These are phyloP conservation scores for Oreochromis tanganicae DNA, from an alignment of 2,113 vertebrate genomes.

Conservation along the genomic window DNA sequence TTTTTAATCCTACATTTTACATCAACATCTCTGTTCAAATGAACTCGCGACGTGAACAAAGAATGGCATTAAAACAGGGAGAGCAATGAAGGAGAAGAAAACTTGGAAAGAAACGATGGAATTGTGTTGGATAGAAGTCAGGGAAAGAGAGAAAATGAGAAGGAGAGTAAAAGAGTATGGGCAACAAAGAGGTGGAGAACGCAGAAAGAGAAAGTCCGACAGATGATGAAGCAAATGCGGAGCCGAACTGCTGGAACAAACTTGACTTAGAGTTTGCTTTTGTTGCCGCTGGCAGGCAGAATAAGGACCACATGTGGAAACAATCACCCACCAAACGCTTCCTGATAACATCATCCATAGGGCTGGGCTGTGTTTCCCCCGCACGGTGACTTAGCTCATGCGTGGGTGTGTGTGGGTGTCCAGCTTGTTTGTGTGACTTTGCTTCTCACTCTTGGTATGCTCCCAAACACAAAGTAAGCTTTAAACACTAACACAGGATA, in stretches of 20 bases:
- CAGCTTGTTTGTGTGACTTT: constrained; percentile 17
- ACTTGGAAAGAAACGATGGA: not conserved
- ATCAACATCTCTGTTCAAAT: constrained; percentile 2
- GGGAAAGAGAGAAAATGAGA: not conserved
- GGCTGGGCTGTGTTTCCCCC: constrained; percentile 49
- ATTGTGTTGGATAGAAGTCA: not conserved
- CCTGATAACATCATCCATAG: constrained; percentile 72
- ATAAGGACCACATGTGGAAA: constrained; percentile 71
- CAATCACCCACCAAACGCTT: constrained; percentile 64
- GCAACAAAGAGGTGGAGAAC: not conserved
- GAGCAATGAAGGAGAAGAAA: constrained; percentile 17
- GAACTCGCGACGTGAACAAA: not conserved
- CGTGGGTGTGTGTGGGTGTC: not conserved
- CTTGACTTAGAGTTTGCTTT: constrained; percentile 43
- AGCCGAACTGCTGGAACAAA: constrained; percentile 16
- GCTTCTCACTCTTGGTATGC: too few species aligned
- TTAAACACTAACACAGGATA: constrained; percentile 8
- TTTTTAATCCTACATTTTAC: not conserved
- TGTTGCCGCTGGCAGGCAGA: constrained; percentile 48
- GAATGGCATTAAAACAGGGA: not conserved
- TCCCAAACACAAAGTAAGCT: constrained; percentile 14
- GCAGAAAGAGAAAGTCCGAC: not conserved
- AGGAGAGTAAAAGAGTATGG: not conserved
- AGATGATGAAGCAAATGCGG: constrained; percentile 32
- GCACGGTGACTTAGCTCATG: not conserved